These are phyloP conservation scores for Alloscopus bannaensis DNA, from an alignment of 2,888 invertebrate genomes.

Conservation along the genomic window DNA sequence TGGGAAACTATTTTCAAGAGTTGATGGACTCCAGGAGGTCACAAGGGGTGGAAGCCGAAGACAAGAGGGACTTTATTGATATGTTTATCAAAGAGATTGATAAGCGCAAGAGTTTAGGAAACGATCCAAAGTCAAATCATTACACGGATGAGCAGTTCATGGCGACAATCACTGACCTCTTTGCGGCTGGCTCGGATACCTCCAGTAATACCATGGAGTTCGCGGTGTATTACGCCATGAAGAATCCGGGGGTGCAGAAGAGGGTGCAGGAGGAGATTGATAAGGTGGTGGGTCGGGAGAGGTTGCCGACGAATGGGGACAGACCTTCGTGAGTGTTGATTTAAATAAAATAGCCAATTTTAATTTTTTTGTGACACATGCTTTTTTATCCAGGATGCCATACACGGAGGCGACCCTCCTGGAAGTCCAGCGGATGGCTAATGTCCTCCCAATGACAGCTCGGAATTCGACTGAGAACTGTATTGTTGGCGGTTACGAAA, in stretches of 20 bases:
- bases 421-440: conserved; percentile 60
- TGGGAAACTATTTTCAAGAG: conserved; percentile 45
- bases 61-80: conserved; percentile 56
- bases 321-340: neutral
- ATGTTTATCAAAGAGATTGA: conserved; percentile 55
- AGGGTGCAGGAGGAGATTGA: conserved; percentile 73
- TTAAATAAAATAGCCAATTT: too few species aligned
- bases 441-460: conserved; percentile 54
- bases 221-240: conserved; percentile 71
- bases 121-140: conserved; percentile 24
- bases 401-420: conserved; percentile 61
- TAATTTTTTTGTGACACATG: too few species aligned
- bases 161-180: conserved; percentile 67
- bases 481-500: conserved; percentile 26
- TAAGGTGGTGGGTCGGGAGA: conserved; percentile 71
- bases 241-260: conserved; percentile 71
- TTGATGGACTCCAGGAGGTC: conserved; percentile 16
- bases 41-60: neutral
- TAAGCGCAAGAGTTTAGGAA: neutral
- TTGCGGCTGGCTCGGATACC: conserved; percentile 71
- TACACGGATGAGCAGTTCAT: conserved; percentile 71
- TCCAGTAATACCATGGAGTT: conserved; percentile 70
- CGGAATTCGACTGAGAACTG: conserved; percentile 45
- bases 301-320: conserved; percentile 65
- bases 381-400: conserved; percentile 41